phyloP scores from a whole-genome alignment of 2,113 vertebrate species.

The Manacus vitellinus region DNA sequence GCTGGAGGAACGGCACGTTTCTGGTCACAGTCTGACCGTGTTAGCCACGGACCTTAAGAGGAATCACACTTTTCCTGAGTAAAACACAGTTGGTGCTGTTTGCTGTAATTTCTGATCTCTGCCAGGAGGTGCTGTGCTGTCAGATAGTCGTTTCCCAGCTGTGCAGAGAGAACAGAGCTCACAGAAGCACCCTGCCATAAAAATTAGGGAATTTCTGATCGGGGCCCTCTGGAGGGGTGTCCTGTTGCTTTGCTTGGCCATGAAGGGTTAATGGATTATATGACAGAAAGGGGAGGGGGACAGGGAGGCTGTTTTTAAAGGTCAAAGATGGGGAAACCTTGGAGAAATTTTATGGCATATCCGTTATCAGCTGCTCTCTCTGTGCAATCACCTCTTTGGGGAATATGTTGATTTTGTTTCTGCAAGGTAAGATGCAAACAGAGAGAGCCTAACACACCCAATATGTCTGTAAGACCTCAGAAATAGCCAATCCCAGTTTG shows the following conservation, averaged over 20 bases:
- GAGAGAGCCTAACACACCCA: neutral
- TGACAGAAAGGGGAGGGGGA: neutral
- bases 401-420: neutral
- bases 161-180: neutral
- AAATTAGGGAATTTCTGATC: accelerated
- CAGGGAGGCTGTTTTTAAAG: neutral
- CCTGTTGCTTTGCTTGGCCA: neutral
- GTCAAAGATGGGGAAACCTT: neutral
- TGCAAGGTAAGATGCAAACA: neutral
- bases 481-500: neutral
- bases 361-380: neutral
- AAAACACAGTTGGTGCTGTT: neutral
- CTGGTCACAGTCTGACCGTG: neutral
- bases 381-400: neutral
- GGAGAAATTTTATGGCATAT: neutral
- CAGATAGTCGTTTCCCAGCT: neutral
- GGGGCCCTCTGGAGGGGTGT: neutral
- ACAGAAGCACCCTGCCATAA: neutral
- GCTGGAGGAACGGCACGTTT: neutral
- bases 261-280: neutral
- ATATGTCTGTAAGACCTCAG: neutral
- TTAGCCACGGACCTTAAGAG: neutral
- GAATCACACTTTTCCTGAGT: neutral
- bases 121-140: neutral
- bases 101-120: accelerated